Conservation (phyloP, 2,113 vertebrate genomes). For the Sinocyclocheilus anophthalmus region DNA sequence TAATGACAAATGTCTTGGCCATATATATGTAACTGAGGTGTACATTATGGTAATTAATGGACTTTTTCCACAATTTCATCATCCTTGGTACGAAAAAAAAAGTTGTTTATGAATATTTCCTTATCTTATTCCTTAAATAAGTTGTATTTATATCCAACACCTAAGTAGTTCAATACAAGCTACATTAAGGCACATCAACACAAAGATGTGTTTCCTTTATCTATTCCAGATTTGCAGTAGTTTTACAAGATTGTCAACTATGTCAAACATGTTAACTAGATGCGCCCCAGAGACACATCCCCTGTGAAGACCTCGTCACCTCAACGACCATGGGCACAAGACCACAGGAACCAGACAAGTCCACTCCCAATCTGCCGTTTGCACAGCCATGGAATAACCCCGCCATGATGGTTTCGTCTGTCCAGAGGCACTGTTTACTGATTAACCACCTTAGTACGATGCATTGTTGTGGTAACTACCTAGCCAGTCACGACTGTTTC, state of each 20-base stretch:
- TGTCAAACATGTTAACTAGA: too few relatives aligned
- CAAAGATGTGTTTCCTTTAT: neutral
- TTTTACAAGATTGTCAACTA: neutral
- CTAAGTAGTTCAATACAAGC: neutral
- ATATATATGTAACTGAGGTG: constrained; percentile 45
- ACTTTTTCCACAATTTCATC: neutral
- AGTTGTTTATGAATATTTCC: neutral
- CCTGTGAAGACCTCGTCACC: too few relatives aligned
- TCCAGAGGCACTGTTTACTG: too few relatives aligned
- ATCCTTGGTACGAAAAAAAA: neutral
- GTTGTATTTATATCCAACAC: neutral
- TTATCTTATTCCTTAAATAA: neutral
- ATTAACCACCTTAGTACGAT: too few relatives aligned
- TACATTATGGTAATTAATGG: constrained; percentile 53
- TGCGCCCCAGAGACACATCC: too few relatives aligned
- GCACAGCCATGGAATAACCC: too few relatives aligned
- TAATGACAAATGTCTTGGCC: constrained; percentile 62
- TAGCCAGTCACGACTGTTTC: too few relatives aligned
- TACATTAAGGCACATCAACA: neutral
- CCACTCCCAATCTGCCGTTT: too few relatives aligned
- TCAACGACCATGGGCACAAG: too few relatives aligned
- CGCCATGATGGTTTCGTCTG: too few relatives aligned
- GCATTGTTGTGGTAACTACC: too few relatives aligned
- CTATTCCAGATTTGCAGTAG: neutral
- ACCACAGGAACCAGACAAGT: too few relatives aligned